phyloP scores from a whole-genome alignment of 2,888 invertebrate genomes.

The Dexiosoma caninum region DNA sequence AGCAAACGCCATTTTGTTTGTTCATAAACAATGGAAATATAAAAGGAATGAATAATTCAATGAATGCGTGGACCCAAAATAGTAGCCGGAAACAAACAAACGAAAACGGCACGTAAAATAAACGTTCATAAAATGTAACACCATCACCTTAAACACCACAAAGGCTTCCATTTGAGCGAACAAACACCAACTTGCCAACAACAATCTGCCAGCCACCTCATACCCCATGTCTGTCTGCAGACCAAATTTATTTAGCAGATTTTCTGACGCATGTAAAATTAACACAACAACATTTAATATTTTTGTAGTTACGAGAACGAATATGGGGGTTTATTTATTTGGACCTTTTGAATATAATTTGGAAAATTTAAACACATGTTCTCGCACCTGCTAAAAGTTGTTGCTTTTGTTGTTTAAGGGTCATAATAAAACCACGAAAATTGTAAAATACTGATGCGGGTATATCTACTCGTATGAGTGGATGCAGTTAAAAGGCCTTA shows the following conservation, averaged over 20 bases:
- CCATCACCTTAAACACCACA: conserved; percentile 6
- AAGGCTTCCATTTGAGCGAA: conserved; percentile 11
- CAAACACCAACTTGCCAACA: not conserved
- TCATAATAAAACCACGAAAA: conserved; percentile 29
- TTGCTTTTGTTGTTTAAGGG: not conserved
- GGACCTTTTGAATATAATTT: not conserved
- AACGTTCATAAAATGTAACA: conserved; percentile 22
- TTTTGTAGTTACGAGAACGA: not conserved
- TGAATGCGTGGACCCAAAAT: conserved; percentile 3
- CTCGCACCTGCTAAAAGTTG: not conserved
- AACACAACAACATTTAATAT: conserved; percentile 40
- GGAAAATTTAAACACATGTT: not conserved
- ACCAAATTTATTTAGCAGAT: conserved; percentile 25
- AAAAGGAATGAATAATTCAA: conserved; percentile 18
- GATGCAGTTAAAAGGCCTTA: not conserved
- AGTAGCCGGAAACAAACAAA: not conserved
- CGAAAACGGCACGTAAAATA: conserved; percentile 7
- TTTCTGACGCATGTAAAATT: conserved; percentile 48
- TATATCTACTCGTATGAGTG: no score
- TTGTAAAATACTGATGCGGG: not conserved
- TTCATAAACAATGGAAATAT: conserved; percentile 13
- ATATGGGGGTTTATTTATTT: not conserved
- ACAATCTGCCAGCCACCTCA: not conserved
- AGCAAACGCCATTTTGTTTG: not conserved
- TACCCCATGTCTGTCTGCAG: not conserved